Conservation (phyloP, 2,888 invertebrate genomes). For the Drosophila greeni region DNA sequence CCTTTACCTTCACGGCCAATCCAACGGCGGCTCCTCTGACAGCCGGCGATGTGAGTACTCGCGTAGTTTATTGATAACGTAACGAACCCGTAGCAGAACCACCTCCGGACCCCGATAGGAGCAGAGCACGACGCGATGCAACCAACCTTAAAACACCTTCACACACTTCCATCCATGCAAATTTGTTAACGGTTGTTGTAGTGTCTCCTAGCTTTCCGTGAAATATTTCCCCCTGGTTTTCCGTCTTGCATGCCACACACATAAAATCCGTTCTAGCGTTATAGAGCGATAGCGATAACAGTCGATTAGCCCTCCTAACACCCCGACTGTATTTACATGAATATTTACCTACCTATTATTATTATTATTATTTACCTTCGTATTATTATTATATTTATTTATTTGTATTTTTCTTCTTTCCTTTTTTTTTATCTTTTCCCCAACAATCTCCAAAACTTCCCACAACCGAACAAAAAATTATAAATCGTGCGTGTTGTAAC, state of each 20-base stretch:
- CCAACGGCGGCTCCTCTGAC: slow-evolving; percentile 11
- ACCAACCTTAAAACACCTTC: slow-evolving; percentile 1
- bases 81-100: not conserved
- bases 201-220: slow-evolving; percentile 30
- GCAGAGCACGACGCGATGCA: slow-evolving; percentile 20
- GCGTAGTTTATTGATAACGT: not conserved
- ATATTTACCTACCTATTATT: slow-evolving; percentile 9
- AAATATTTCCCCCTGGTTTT: slow-evolving; percentile 14
- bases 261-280: slow-evolving; percentile 4
- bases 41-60: slow-evolving; percentile 53
- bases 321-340: not conserved
- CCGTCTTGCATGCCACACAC: slow-evolving; percentile 24
- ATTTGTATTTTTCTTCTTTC: slow-evolving; percentile 28
- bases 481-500: slow-evolving; percentile 28
- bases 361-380: slow-evolving; percentile 15
- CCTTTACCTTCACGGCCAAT: slow-evolving; percentile 73
- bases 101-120: not conserved
- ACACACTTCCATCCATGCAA: slow-evolving; percentile 29
- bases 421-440: slow-evolving; percentile 31
- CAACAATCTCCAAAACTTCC: not conserved
- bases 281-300: slow-evolving; percentile 4
- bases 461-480: not conserved
- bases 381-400: slow-evolving; percentile 17
- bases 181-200: slow-evolving; percentile 35
- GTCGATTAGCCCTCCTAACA: not conserved